Evolutionary conservation across 2,113 vertebrate genomes (phyloP).

Genomic region (Varanus komodoensis): DNA sequence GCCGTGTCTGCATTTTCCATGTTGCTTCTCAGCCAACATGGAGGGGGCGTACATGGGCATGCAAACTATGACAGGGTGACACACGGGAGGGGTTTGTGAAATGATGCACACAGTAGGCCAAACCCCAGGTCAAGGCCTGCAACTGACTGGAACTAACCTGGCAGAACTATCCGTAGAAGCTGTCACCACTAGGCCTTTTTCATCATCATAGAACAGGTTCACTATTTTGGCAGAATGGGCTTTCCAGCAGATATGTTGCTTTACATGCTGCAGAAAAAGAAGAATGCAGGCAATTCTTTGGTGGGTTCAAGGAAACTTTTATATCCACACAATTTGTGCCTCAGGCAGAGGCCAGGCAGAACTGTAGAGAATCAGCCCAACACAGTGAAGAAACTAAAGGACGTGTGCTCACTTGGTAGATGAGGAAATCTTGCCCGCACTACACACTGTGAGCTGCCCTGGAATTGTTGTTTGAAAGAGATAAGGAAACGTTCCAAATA

Average conservation of each 20-base stretch:
- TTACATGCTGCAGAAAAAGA: slow-evolving; percentile 66
- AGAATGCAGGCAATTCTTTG: not conserved
- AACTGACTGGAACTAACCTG: slow-evolving; percentile 63
- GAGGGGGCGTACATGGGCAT: no score
- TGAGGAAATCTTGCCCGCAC: not conserved
- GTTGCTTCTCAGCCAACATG: not conserved
- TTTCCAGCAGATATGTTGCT: slow-evolving; percentile 74
- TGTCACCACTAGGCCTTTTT: slow-evolving; percentile 73
- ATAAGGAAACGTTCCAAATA: not conserved
- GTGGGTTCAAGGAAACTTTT: not conserved
- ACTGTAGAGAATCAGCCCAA: not conserved
- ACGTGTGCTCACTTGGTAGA: not conserved
- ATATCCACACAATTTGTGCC: not conserved
- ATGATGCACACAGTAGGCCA: not conserved
- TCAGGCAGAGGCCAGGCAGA: not conserved
- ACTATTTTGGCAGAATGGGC: slow-evolving; percentile 73
- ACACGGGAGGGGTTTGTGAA: not conserved
- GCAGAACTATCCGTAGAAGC: slow-evolving; percentile 76
- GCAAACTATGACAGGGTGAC: not conserved
- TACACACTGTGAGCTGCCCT: not conserved
- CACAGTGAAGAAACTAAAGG: not conserved
- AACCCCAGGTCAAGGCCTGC: not conserved
- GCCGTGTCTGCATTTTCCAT: not conserved
- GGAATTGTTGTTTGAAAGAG: not conserved
- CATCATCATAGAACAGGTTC: slow-evolving; percentile 69